phyloP scores from a whole-genome alignment of 1,140 invertebrate genomes.

The Cydia fagiglandana region DNA sequence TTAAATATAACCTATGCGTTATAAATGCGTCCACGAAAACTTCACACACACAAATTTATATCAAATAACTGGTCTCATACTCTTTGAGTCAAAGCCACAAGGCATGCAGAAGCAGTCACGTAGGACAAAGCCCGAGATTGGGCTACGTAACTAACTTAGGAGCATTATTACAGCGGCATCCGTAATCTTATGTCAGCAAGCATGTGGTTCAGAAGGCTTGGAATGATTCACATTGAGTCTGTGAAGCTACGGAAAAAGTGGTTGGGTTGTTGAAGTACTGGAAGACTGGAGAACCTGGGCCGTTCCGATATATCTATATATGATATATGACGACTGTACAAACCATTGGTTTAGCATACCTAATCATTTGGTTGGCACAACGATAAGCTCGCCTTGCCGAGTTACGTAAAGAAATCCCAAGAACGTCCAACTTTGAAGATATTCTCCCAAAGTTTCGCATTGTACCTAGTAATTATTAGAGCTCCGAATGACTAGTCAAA shows the following conservation, averaged over 20 bases:
- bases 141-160: slow-evolving; percentile 11
- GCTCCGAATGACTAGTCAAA: slow-evolving; percentile 19
- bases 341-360: too few species aligned
- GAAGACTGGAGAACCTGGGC: too few species aligned
- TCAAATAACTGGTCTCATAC: neutral
- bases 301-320: too few species aligned
- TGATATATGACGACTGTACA: too few species aligned
- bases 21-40: neutral
- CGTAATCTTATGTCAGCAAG: slow-evolving; percentile 24
- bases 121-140: neutral
- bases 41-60: neutral
- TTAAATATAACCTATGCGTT: neutral
- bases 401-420: slow-evolving; percentile 1
- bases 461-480: slow-evolving; percentile 20
- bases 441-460: slow-evolving; percentile 9
- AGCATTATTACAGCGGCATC: slow-evolving; percentile 7
- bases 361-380: neutral
- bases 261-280: neutral
- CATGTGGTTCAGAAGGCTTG: slow-evolving; percentile 11
- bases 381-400: neutral
- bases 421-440: neutral
- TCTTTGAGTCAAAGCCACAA: slow-evolving; percentile 11
- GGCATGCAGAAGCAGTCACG: slow-evolving; percentile 17
- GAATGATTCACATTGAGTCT: neutral
- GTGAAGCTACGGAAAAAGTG: neutral